phyloP scores from a whole-genome alignment of 2,113 vertebrate species.

The Epinephelus fuscoguttatus region DNA sequence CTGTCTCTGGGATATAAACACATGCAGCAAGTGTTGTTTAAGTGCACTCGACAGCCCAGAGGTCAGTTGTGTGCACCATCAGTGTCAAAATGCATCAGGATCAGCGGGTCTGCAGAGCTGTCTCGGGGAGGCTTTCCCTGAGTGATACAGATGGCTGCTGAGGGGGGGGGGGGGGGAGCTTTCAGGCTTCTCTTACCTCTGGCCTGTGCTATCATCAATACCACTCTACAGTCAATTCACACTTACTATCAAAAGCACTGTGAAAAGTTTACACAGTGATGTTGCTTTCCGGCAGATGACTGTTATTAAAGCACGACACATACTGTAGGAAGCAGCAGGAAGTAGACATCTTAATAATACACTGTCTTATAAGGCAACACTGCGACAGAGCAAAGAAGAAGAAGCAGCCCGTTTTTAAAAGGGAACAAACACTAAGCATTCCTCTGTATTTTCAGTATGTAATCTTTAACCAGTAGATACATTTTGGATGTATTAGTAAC shows the following conservation, averaged over 20 bases:
- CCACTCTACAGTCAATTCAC: constrained; percentile 42
- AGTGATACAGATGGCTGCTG: constrained; percentile 67
- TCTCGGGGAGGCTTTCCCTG: constrained; percentile 55
- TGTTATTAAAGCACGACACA: constrained; percentile 1
- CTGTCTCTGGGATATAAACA: constrained; percentile 85
- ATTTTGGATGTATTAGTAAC: background rate
- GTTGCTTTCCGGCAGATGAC: background rate
- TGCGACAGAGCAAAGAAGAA: constrained; percentile 10
- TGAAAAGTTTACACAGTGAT: background rate
- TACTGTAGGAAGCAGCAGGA: background rate
- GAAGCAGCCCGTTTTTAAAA: background rate
- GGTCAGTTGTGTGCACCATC: constrained; percentile 83
- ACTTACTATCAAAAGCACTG: constrained; percentile 10
- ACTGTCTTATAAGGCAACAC: background rate
- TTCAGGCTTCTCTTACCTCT: constrained; percentile 43
- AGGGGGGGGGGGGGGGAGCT: background rate
- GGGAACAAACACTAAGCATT: background rate
- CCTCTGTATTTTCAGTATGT: background rate
- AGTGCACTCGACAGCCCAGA: constrained; percentile 84
- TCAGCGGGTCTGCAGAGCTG: constrained; percentile 70
- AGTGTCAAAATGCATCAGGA: constrained; percentile 83
- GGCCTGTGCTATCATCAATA: constrained; percentile 43
- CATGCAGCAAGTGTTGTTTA: constrained; percentile 84
- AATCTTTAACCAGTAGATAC: background rate
- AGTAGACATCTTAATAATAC: background rate